phyloP scores from a whole-genome alignment of 2,797 vertebrate genomes.

The Poecilia velifera region DNA sequence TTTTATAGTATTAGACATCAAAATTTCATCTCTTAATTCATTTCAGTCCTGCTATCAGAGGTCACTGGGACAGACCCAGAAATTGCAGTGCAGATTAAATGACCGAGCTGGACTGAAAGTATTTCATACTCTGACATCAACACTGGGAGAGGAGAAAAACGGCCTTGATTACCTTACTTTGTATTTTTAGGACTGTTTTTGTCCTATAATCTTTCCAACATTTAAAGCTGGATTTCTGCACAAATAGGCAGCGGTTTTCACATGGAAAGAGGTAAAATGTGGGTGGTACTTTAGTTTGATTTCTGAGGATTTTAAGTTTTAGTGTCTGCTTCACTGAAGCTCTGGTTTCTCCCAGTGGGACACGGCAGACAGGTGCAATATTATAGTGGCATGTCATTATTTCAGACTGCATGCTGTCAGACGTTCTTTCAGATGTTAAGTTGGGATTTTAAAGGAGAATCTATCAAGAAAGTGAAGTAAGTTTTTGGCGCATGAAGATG shows the following conservation, averaged over 20 bases:
- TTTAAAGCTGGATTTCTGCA: neutral
- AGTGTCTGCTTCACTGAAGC: constrained; percentile 6
- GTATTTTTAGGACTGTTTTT: neutral
- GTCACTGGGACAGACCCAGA: neutral
- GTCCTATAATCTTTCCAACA: neutral
- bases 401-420: constrained; percentile 9
- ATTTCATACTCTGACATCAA: constrained; percentile 4
- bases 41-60: neutral
- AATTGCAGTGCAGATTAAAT: constrained; percentile 8
- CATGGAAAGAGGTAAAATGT: constrained; percentile 1
- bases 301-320: constrained; percentile 11
- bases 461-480: neutral
- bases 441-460: neutral
- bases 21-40: constrained; percentile 2
- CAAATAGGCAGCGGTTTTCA: neutral
- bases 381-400: constrained; percentile 1
- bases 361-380: constrained; percentile 6
- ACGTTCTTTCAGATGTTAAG: constrained; percentile 18
- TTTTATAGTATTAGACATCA: neutral
- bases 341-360: constrained; percentile 10
- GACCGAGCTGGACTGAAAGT: constrained; percentile 10
- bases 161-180: neutral
- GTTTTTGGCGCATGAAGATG: neutral
- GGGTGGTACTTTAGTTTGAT: constrained; percentile 1
- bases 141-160: neutral